Evolutionary conservation across 2,888 invertebrate genomes (phyloP).

Genomic region (Meta bourneti): DNA sequence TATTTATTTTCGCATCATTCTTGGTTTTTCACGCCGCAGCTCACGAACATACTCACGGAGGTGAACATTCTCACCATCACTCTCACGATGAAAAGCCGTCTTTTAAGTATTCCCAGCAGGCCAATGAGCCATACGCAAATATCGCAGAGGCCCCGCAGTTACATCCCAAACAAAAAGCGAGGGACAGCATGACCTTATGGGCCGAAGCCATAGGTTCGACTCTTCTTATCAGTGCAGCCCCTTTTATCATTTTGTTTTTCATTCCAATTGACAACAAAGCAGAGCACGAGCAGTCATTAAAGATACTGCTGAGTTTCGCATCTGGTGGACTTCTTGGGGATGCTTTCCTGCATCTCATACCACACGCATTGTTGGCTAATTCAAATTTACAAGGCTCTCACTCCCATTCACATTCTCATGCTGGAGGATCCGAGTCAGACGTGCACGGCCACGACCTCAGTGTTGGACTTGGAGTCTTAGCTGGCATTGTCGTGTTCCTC

Average conservation of each 20-base stretch:
- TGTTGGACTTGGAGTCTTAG: constrained; percentile 95
- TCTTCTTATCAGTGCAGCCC: constrained; percentile 95
- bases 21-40: neutral
- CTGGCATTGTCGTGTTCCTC: constrained; percentile 94
- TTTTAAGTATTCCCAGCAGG: constrained; percentile 91
- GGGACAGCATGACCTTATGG: constrained; percentile 84
- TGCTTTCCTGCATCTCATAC: constrained; percentile 98
- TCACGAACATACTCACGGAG: constrained; percentile 55
- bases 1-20: constrained; percentile 30
- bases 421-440: constrained; percentile 77
- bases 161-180: neutral
- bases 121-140: constrained; percentile 82
- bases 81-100: constrained; percentile 85
- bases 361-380: constrained; percentile 87
- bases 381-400: constrained; percentile 81
- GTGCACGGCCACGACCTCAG: constrained; percentile 86
- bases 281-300: constrained; percentile 91
- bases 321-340: constrained; percentile 98
- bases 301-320: constrained; percentile 94
- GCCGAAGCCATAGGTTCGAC: constrained; percentile 93
- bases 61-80: constrained; percentile 65
- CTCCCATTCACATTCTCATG: constrained; percentile 82
- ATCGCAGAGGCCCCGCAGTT: neutral
- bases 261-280: constrained; percentile 94
- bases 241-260: constrained; percentile 94